Percentiles rank a stretch among this genome's conserved stretches.
Evolutionary conservation across 2,113 vertebrate species (phyloP).

Genomic region (Pseudopodoces humilis): DNA sequence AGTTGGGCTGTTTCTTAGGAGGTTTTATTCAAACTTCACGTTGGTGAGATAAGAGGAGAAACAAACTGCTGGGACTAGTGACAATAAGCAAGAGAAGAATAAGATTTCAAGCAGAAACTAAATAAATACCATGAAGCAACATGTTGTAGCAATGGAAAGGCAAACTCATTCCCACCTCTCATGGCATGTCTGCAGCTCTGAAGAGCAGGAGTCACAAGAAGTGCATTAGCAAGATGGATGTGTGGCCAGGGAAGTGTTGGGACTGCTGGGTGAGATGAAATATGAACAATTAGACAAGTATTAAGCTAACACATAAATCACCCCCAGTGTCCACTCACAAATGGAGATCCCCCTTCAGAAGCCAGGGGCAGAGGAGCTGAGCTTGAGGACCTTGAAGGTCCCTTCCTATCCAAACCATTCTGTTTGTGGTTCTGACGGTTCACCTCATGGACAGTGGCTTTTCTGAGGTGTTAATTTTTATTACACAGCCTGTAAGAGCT

Average conservation of each 20-base stretch:
- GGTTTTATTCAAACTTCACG: constrained; percentile 26
- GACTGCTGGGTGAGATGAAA: not conserved
- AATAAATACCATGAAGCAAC: not conserved
- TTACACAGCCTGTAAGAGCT: not conserved
- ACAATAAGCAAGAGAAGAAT: not conserved
- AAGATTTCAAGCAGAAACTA: not conserved
- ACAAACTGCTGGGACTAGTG: constrained; percentile 7
- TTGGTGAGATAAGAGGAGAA: constrained; percentile 40
- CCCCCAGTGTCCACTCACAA: not conserved
- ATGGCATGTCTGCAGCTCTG: not conserved
- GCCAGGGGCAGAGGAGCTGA: not conserved
- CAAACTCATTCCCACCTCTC: not conserved
- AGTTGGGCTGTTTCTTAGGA: constrained; percentile 3
- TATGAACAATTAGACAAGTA: not conserved
- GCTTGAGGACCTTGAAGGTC: not conserved
- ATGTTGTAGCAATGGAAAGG: not conserved
- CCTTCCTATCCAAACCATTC: not conserved
- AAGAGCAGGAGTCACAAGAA: not conserved
- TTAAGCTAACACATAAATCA: not conserved
- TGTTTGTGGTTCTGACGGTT: not conserved
- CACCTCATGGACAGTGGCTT: not conserved
- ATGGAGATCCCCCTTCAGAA: not conserved
- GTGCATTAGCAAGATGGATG: not conserved
- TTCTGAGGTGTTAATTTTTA: not conserved
- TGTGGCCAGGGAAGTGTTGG: not conserved